phyloP scores from a whole-genome alignment of 1,140 invertebrate species.

The Helicoverpa armigera region DNA sequence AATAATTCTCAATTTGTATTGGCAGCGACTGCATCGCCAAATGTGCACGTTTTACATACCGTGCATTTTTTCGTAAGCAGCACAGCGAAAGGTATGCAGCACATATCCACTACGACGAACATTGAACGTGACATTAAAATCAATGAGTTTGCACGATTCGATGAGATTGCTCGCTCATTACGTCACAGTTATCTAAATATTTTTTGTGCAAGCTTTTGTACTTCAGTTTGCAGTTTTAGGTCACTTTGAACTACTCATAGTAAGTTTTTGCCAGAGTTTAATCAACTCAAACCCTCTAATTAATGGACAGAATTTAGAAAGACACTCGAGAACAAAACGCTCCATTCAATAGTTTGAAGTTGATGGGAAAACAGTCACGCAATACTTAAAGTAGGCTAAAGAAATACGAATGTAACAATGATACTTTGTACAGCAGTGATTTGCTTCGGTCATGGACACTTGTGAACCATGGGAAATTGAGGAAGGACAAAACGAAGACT shows the following conservation, averaged over 20 bases:
- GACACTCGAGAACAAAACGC: slow-evolving; percentile 1
- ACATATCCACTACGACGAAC: neutral
- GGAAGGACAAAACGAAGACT: neutral
- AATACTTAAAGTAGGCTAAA: slow-evolving; percentile 46
- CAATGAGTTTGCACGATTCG: slow-evolving; percentile 49
- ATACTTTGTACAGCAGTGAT: slow-evolving; percentile 27
- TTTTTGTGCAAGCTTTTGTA: slow-evolving; percentile 5
- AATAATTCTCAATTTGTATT: neutral
- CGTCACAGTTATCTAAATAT: slow-evolving; percentile 36
- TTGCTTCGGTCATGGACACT: slow-evolving; percentile 45
- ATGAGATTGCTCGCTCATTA: slow-evolving; percentile 24
- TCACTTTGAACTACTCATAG: neutral
- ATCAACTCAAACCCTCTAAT: neutral
- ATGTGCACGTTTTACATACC: slow-evolving; percentile 15
- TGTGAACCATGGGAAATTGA: slow-evolving; percentile 20
- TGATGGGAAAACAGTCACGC: slow-evolving; percentile 46
- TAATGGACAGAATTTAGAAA: neutral
- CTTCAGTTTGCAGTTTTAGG: slow-evolving; percentile 15
- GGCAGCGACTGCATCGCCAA: neutral
- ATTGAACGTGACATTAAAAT: slow-evolving; percentile 53
- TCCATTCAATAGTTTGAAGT: slow-evolving; percentile 27
- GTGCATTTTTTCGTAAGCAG: slow-evolving; percentile 31
- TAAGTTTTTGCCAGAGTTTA: neutral
- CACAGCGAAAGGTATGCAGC: slow-evolving; percentile 15
- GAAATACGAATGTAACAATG: slow-evolving; percentile 46